Percentiles rank a stretch among this genome's conserved stretches.
phyloP scores from a whole-genome alignment of 2,113 vertebrate species.

The Emberiza fucata region DNA sequence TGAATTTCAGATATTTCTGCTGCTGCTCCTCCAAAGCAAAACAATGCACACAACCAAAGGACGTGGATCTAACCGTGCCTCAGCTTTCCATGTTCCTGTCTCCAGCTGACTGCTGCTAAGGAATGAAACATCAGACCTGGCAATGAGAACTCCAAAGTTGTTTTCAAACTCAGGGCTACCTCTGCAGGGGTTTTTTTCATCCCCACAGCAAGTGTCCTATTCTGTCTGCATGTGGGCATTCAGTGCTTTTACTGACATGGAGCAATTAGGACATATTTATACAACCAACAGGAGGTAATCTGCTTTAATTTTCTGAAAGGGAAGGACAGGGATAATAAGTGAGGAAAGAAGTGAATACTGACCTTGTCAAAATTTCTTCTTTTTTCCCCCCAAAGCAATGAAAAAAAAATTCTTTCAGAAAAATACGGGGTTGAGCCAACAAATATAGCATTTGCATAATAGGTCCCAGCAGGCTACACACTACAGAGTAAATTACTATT shows the following conservation, averaged over 20 bases:
- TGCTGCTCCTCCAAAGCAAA: not conserved
- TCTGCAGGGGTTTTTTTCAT: not conserved
- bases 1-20: not conserved
- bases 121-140: not conserved
- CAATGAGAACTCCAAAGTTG: not conserved
- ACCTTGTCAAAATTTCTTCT: not conserved
- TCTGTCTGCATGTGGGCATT: not conserved
- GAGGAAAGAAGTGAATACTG: not conserved
- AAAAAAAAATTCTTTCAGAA: not conserved
- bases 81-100: not conserved
- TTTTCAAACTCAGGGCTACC: not conserved
- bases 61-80: not conserved
- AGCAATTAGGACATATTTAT: not conserved
- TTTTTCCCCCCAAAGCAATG: not conserved
- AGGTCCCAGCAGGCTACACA: not conserved
- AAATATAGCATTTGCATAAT: not conserved
- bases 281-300: not conserved
- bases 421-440: not conserved
- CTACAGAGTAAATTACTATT: not conserved
- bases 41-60: not conserved
- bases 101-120: not conserved
- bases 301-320: not conserved
- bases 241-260: not conserved
- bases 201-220: not conserved
- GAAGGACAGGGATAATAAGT: not conserved